Conservation (phyloP, 2,113 vertebrate genomes). For the Tapirus terrestris region DNA sequence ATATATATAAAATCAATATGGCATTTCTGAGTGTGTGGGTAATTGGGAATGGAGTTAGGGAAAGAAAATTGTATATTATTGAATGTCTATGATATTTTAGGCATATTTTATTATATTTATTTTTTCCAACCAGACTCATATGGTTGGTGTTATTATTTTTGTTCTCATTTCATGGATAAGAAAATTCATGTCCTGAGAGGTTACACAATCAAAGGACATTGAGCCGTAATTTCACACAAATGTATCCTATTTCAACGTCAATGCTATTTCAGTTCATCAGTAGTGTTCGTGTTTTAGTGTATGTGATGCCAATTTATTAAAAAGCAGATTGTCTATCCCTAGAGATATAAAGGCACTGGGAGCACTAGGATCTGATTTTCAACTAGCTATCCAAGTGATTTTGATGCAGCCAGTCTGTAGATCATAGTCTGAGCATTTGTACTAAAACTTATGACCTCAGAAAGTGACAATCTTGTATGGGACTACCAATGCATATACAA, state of each 20-base stretch:
- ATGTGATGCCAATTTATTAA: neutral
- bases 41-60: neutral
- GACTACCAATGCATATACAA: neutral
- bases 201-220: neutral
- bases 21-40: neutral
- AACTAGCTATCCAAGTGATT: neutral
- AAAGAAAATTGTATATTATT: neutral
- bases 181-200: neutral
- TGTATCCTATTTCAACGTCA: neutral
- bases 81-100: neutral
- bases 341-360: neutral
- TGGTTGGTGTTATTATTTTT: neutral
- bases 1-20: neutral
- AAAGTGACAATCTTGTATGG: neutral
- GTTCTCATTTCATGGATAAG: neutral
- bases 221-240: neutral
- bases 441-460: neutral
- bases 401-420: neutral
- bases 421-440: neutral
- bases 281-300: neutral
- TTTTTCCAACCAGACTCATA: neutral
- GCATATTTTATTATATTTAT: neutral
- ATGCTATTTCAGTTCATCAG: neutral
- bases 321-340: neutral
- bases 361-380: neutral